Conservation (phyloP, 2,797 vertebrate genomes). For the Amazonetta brasiliensis region DNA sequence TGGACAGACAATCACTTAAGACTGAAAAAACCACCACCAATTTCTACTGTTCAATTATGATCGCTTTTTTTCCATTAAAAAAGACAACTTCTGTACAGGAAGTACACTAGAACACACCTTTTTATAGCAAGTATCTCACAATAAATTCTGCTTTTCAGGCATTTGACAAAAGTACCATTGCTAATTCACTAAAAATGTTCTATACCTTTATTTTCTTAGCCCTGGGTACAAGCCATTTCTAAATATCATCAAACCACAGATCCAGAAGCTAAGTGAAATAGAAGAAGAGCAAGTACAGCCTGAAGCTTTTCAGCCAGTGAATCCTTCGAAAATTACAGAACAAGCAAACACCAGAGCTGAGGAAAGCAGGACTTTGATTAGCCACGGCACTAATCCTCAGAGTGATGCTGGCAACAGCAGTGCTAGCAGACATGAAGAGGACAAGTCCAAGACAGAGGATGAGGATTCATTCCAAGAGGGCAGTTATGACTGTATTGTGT, state of each 20-base stretch:
- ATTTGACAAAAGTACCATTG: neutral
- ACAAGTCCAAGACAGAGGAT: constrained; percentile 78
- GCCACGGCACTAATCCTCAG: constrained; percentile 81
- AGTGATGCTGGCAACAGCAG: constrained; percentile 73
- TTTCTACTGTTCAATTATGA: neutral
- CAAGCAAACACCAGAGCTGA: constrained; percentile 81
- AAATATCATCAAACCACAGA: constrained; percentile 91
- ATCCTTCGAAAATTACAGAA: constrained; percentile 83
- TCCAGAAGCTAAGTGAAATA: constrained; percentile 90
- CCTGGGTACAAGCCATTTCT: constrained; percentile 97
- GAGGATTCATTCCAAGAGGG: constrained; percentile 89
- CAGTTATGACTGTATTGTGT: constrained; percentile 92
- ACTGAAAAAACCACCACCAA: neutral
- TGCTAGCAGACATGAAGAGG: constrained; percentile 80
- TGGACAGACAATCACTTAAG: neutral
- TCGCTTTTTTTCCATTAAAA: neutral
- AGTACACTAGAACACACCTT: neutral
- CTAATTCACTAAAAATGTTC: neutral
- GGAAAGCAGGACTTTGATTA: constrained; percentile 82
- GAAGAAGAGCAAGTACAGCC: constrained; percentile 87
- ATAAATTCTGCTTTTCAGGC: neutral
- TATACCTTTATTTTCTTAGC: constrained; percentile 74
- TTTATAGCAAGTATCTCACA: neutral
- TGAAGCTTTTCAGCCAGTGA: constrained; percentile 89
- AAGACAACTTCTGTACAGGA: neutral